A percentile compares a stretch with the other conserved stretches of the same genome.
phyloP scores from a whole-genome alignment of 1,140 invertebrate species.

The Polypedilum pembai region DNA sequence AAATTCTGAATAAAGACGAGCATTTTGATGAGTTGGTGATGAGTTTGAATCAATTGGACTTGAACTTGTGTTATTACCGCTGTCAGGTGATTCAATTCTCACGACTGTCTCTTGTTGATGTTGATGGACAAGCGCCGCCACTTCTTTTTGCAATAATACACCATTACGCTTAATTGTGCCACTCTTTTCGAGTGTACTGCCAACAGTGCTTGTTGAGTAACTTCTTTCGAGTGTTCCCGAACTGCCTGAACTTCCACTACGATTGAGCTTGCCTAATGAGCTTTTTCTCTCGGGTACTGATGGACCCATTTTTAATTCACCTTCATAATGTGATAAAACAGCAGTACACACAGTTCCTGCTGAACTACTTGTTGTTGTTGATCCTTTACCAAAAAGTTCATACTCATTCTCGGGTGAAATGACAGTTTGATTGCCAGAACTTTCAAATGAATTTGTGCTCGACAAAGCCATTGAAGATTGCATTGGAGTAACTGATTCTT shows the following conservation, averaged over 20 bases:
- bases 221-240: conserved; percentile 52
- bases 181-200: conserved; percentile 48
- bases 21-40: conserved; percentile 56
- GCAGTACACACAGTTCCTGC: conserved; percentile 76
- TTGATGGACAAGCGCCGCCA: conserved; percentile 52
- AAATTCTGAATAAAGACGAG: conserved; percentile 60
- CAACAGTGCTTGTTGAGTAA: conserved; percentile 48
- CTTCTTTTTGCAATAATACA: conserved; percentile 35
- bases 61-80: conserved; percentile 71
- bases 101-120: conserved; percentile 45
- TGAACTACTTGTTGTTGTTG: conserved; percentile 81
- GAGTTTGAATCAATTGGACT: conserved; percentile 67
- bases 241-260: conserved; percentile 44
- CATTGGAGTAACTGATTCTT: conserved; percentile 60
- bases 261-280: conserved; percentile 50
- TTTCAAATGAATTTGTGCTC: conserved; percentile 47
- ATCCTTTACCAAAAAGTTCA: conserved; percentile 79
- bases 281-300: conserved; percentile 70
- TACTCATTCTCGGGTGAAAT: conserved; percentile 74
- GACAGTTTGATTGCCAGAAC: conserved; percentile 50
- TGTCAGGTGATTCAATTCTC: conserved; percentile 64
- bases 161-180: conserved; percentile 50
- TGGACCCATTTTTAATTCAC: conserved; percentile 49
- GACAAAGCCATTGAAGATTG: conserved; percentile 54
- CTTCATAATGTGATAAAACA: background rate